Base-by-base conservation (phyloP, 2,888 invertebrate genomes). In the Machimus rusticus region DNA sequence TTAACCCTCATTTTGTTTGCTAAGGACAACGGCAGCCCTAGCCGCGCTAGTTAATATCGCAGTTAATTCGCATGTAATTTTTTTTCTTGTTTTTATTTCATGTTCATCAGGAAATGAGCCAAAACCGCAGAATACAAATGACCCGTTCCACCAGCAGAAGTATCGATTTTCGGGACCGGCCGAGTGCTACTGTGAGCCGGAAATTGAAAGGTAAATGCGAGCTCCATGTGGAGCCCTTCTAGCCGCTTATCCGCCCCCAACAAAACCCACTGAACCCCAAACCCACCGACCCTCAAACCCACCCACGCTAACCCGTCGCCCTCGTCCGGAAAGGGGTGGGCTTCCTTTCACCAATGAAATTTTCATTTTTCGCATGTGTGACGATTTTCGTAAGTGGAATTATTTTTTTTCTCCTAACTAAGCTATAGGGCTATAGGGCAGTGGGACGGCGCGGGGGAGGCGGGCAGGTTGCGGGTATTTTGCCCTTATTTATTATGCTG, bases 111-210 rank as follows among this genome's bases (percentile, higher is more conserved):
- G 84, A 84, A 84, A 84, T 84, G 84, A 84, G 37, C 84, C 84
- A 37, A 84, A 66, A 28, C 34, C 74, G 14, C 66, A 66, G 28
- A 84, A 84, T 39, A 66, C 84, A 37, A 88, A 89, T 86, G 91
- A 92, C 87, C 90, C 90, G 74, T 90, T 90, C 88, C 89, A 90
- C 79, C 90, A 90, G 85, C 88, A 91, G 87, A 91, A 92, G 74
- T 90, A 90, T 77, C 91, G 91, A 88, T 92, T 91, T 89, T 90
- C 91, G 8, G 90, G 91, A 46, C 91, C 91, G 23, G 92, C 92
- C 2, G 92, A 93, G 86, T 93, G 93, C 89, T 92, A 92, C 89
- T 93, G 92, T 89, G 93, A 92, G 87, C 92, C 92, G 34, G 92
- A 92, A 89, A 90, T 90, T 87, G 92, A 93, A 88, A 92, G 90